Evolutionary conservation across 2,113 vertebrate species (phyloP), one percentile per base, ranked within the genome.

Genomic region (Microcebus griseorufus): DNA sequence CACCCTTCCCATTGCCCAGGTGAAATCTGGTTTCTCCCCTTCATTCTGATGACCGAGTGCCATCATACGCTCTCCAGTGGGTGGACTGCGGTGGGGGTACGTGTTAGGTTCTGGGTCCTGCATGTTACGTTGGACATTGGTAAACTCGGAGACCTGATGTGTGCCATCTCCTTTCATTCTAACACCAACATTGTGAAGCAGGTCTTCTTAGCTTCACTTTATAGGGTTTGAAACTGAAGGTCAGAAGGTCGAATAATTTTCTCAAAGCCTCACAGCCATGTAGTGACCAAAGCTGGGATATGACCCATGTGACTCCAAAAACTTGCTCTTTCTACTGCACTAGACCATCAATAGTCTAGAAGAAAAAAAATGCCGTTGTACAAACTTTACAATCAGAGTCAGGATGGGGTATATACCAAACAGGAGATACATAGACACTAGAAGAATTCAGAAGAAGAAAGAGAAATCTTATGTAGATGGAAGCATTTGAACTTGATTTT

Each of bases 241-340:
- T 95, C 85, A 81, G 72, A 73, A 81, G 85, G 23, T 86, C 65
- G 42, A 18, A 29, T 48, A 67, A 69, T 25, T 93, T 65, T 93
- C 23, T 78, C 60, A 51, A 55, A 88, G 22, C 29, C 79, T n/a
- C 69, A 88, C 23, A 83, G 51, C 32, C 62, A 42, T 9, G 5
- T 48, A 51, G 75, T 60, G 53, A 29, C 51, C 58, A 20, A 73
- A 75, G 5, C 42, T 86, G 67, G 79, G 42, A 29, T 86, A 86
- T 62, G 58, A 60, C 51, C 55, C 14, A 5, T 20, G 32, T 20
- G 37, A 72, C 22, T 90, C 64, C 5, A 70, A 60, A 86, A 89
- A 22, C 10, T 80, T n/a, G 12, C 12, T 75, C 42, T 70, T 76
- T 76, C 48, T 87, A 58, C 3, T 37, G 27, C 16, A 34, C 2